Conservation (phyloP, 2,888 invertebrate genomes). For the Deladenus siricidicola region DNA sequence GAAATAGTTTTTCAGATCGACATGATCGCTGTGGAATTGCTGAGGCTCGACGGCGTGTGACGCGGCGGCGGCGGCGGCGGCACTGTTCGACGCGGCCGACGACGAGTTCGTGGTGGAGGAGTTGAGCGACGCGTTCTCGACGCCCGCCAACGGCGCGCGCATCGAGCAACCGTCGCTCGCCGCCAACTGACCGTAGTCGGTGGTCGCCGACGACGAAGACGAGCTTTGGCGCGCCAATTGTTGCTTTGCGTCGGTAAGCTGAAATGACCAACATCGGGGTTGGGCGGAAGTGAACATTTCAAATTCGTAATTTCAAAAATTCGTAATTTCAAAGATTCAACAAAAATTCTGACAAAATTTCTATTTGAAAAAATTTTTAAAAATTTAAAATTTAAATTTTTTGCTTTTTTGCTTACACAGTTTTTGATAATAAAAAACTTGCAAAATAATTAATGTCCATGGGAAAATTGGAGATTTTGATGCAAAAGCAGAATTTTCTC, state of each 20-base stretch:
- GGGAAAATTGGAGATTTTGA: too few relatives aligned
- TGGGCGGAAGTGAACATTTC: too few relatives aligned
- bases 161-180: background rate
- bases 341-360: background rate
- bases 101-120: constrained; percentile 7
- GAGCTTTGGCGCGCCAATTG: background rate
- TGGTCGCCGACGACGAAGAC: background rate
- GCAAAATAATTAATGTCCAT: too few relatives aligned
- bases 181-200: constrained; percentile 23
- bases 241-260: background rate
- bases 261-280: background rate
- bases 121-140: constrained; percentile 26
- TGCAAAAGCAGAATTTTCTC: too few relatives aligned
- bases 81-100: constrained; percentile 4
- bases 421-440: too few relatives aligned
- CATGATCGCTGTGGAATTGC: too few relatives aligned
- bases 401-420: too few relatives aligned
- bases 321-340: background rate
- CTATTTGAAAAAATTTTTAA: too few relatives aligned
- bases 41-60: constrained; percentile 6
- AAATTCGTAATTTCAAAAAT: background rate
- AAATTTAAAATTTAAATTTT: too few relatives aligned
- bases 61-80: background rate
- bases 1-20: too few relatives aligned
- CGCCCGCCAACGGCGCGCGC: background rate